Base-by-base conservation (phyloP, 2,888 invertebrate species). In the Agelastica alni region DNA sequence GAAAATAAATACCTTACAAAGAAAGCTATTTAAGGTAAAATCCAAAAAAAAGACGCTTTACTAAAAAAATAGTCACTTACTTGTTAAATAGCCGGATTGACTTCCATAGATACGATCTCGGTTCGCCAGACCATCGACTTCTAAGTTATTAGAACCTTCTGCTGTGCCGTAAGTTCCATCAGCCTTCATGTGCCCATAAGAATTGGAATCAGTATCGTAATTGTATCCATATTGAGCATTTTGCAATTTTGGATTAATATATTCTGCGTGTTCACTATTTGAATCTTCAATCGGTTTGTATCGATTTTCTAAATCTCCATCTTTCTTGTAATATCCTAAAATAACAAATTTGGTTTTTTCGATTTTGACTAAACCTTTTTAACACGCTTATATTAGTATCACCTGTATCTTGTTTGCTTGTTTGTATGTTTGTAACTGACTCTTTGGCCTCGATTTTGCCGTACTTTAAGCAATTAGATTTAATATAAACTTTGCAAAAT, bases 221-320 rank as follows among this genome's bases (percentile, higher is more conserved):
- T 54, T 52, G 20, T 34, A 32, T 13, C 52, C 47, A 34, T 52
- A 43, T 17, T 55, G 46, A 7, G 32, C 16, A 18, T 57, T 46
- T 42, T 51, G 56, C 36, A 65, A 44, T 59, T 72, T 70, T 1
- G 77, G 77, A 56, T 75, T 76, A 1, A 71, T 62, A 56, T 75
- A 77, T 64, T 76, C 74, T 4, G 71, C 67, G 51, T 76, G 76
- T 60, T 74, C 72, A 51, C 71, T 73, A 58, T 75, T 71, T 3
- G 74, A 65, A 46, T 73, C 70, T 4, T 75, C 70, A 63, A 70
- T 70, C 2, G 77, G 76, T 44, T 70, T 66, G 0, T 59, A 36
- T 32, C 67, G 53, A 2, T 75, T 75, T 49, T 71, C 75, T 9
- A 76, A 59, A 52, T 77, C 77, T 4, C 76, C 77, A 51, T 73